Conservation (phyloP, 2,888 invertebrate genomes). For the Tholera decimalis region DNA sequence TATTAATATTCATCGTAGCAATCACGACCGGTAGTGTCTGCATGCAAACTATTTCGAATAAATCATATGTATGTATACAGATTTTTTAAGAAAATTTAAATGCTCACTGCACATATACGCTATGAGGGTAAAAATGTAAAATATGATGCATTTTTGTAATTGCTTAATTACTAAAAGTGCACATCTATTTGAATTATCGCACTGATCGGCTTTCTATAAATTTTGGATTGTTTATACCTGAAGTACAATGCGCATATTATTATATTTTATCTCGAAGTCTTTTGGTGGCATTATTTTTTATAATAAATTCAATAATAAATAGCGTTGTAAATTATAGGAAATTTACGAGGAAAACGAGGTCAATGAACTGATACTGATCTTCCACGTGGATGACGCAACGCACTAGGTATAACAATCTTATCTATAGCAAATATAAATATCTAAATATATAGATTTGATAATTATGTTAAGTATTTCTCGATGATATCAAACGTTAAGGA, state of each 20-base stretch:
- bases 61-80: not conserved
- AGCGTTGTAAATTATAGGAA: conserved; percentile 42
- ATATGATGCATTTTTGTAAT: conserved; percentile 20
- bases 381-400: conserved; percentile 69
- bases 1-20: conserved; percentile 24
- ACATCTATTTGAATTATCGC: conserved; percentile 13
- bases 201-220: conserved; percentile 26
- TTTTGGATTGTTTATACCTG: conserved; percentile 43
- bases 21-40: not conserved
- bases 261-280: conserved; percentile 27
- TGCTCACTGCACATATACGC: not conserved
- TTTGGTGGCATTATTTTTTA: conserved; percentile 54
- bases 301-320: conserved; percentile 39
- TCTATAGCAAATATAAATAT: conserved; percentile 54
- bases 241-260: conserved; percentile 60
- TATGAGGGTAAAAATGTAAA: conserved; percentile 18
- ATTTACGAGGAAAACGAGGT: conserved; percentile 56
- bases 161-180: conserved; percentile 15
- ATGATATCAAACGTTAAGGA: conserved; percentile 6
- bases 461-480: conserved; percentile 64
- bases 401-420: conserved; percentile 65
- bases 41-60: not conserved
- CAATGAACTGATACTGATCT: conserved; percentile 68
- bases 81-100: not conserved
- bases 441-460: conserved; percentile 54